phyloP scores from a whole-genome alignment of 2,888 invertebrate genomes.

The Cremastinae sp. region DNA sequence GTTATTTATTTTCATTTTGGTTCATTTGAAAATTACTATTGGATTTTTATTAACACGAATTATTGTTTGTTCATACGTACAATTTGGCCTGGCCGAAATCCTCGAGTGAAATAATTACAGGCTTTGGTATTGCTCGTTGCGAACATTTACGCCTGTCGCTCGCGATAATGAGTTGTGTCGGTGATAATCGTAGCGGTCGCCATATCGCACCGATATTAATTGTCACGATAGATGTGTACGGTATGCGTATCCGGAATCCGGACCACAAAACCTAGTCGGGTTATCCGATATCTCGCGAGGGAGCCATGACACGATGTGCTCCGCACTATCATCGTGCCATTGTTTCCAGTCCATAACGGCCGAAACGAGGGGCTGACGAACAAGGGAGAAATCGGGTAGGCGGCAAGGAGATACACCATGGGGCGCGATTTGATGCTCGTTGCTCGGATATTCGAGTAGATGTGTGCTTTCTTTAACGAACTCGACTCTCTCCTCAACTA shows the following conservation, averaged over 20 bases:
- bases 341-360: conserved; percentile 55
- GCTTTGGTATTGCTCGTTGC: background rate
- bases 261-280: conserved; percentile 15
- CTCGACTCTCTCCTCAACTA: too few relatives aligned
- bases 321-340: conserved; percentile 26
- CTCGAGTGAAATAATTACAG: too few relatives aligned
- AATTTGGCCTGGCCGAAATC: too few relatives aligned
- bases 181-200: conserved; percentile 10
- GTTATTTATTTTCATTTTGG: too few relatives aligned
- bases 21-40: too few relatives aligned
- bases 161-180: conserved; percentile 14
- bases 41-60: too few relatives aligned
- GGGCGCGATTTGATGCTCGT: conserved; percentile 35
- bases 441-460: too few relatives aligned
- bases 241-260: background rate
- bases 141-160: background rate
- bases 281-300: conserved; percentile 25
- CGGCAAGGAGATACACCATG: background rate
- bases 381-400: background rate
- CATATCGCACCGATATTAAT: conserved; percentile 20
- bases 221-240: background rate
- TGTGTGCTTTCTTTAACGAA: background rate
- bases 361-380: conserved; percentile 28
- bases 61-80: too few relatives aligned
- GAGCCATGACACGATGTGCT: conserved; percentile 25